These are phyloP conservation scores for Brachyhypopomus occidentalis DNA, from an alignment of 2,113 vertebrate species.

Conservation along the genomic window DNA sequence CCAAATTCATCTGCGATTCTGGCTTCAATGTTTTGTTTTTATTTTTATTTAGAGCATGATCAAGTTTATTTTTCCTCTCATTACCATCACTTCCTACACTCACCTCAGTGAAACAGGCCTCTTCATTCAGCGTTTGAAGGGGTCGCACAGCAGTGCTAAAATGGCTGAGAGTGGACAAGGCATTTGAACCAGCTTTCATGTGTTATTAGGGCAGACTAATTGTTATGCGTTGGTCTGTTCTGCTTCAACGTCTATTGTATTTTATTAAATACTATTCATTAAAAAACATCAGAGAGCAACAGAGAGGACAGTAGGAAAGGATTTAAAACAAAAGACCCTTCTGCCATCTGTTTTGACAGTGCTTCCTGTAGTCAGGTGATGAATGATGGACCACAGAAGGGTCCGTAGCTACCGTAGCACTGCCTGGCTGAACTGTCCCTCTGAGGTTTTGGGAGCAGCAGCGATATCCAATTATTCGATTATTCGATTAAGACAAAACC, in stretches of 20 bases:
- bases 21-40: background rate
- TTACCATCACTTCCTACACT: constrained; percentile 14
- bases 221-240: background rate
- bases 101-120: background rate
- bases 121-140: background rate
- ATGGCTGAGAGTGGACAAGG: background rate
- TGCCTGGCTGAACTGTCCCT: too few relatives aligned
- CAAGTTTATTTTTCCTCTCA: constrained; percentile 10
- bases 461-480: too few relatives aligned
- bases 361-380: background rate
- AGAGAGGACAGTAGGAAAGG: background rate
- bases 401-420: too few relatives aligned
- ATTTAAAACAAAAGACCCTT: background rate
- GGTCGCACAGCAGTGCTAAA: background rate
- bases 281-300: background rate
- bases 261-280: background rate
- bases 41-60: background rate
- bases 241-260: background rate
- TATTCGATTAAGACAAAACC: too few relatives aligned
- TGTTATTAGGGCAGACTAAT: background rate
- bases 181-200: background rate
- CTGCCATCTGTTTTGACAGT: background rate
- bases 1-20: background rate
- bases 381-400: too few relatives aligned
- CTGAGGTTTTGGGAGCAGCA: too few relatives aligned